These are phyloP conservation scores for Scyliorhinus canicula DNA, from an alignment of 2,797 vertebrate genomes.

Conservation along the genomic window DNA sequence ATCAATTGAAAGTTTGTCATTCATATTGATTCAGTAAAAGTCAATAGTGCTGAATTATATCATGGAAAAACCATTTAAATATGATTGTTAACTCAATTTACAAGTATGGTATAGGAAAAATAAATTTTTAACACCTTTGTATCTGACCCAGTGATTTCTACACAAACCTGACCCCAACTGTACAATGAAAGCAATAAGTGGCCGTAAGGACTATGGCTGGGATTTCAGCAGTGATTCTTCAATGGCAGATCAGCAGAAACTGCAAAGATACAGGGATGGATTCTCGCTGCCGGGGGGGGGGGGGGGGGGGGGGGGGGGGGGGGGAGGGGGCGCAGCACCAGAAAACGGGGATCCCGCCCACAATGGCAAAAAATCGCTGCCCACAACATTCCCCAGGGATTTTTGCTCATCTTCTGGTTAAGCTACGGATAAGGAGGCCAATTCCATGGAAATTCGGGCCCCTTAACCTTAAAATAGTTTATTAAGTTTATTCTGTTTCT, in stretches of 20 bases:
- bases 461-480: not conserved
- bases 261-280: not conserved
- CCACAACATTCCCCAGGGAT: not conserved
- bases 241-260: not conserved
- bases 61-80: conserved; percentile 4
- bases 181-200: not conserved
- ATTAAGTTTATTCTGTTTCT: not conserved
- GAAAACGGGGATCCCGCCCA: no score
- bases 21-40: conserved; percentile 18
- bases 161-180: not conserved
- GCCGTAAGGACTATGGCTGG: not conserved
- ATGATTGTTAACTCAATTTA: conserved; percentile 22
- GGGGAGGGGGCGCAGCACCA: no score
- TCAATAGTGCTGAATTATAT: not conserved
- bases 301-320: no score
- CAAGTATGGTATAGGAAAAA: not conserved
- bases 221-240: not conserved
- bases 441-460: not conserved
- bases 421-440: not conserved
- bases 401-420: not conserved
- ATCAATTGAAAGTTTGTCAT: not conserved
- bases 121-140: not conserved
- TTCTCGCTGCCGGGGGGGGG: no score
- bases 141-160: not conserved
- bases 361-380: not conserved